Conservation (phyloP, 2,888 invertebrate genomes). For the Aporophyla lueneburgensis region DNA sequence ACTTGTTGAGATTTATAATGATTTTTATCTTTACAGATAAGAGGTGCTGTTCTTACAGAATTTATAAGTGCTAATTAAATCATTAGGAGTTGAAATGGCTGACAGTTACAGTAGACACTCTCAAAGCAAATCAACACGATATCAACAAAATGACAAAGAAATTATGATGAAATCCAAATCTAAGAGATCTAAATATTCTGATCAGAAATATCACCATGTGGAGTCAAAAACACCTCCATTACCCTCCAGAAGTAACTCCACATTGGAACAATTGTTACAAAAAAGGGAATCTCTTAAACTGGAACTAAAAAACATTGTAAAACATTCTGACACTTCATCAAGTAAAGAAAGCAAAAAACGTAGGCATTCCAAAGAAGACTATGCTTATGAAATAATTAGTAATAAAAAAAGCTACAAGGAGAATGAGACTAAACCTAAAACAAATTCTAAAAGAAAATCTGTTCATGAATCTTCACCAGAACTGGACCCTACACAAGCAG, state of each 20-base stretch:
- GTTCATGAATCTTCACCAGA: constrained; percentile 82
- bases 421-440: constrained; percentile 58
- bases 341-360: constrained; percentile 70
- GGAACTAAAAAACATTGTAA: constrained; percentile 79
- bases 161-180: constrained; percentile 70
- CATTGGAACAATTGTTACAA: constrained; percentile 82
- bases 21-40: constrained; percentile 81
- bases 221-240: constrained; percentile 86
- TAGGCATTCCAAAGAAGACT: constrained; percentile 69
- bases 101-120: constrained; percentile 73
- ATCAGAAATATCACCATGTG: constrained; percentile 66
- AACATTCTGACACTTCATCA: constrained; percentile 66
- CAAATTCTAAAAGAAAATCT: constrained; percentile 58
- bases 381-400: constrained; percentile 56
- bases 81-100: constrained; percentile 74
- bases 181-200: constrained; percentile 71
- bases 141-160: constrained; percentile 72
- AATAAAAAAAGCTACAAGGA: constrained; percentile 60
- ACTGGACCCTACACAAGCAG: constrained; percentile 91
- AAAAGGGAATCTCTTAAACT: constrained; percentile 81
- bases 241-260: constrained; percentile 73
- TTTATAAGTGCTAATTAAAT: constrained; percentile 61
- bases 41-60: constrained; percentile 63
- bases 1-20: constrained; percentile 63
- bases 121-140: constrained; percentile 71